Conservation (phyloP, 2,888 invertebrate species). For the Lepeophtheirus nordmannii region DNA sequence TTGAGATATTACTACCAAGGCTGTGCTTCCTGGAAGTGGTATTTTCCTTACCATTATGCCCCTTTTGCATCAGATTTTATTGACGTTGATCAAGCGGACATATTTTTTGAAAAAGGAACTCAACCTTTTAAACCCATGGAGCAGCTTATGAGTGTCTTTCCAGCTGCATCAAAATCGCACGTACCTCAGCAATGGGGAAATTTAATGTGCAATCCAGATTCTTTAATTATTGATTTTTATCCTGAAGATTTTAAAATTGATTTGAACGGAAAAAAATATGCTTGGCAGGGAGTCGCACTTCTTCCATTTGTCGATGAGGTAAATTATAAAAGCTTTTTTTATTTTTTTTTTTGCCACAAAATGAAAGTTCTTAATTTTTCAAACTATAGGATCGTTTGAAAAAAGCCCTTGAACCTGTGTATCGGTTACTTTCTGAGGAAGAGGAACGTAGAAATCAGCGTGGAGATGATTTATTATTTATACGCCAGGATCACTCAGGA, state of each 20-base stretch:
- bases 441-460: constrained; percentile 72
- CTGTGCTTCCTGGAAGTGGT: constrained; percentile 99
- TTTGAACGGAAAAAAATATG: constrained; percentile 96
- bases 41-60: constrained; percentile 98
- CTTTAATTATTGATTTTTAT: constrained; percentile 95
- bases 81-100: constrained; percentile 61
- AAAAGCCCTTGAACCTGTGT: constrained; percentile 63
- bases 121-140: constrained; percentile 92
- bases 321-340: constrained; percentile 30
- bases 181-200: constrained; percentile 82
- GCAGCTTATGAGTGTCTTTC: constrained; percentile 98
- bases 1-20: constrained; percentile 76
- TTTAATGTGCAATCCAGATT: constrained; percentile 81
- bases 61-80: constrained; percentile 98
- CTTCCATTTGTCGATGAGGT: constrained; percentile 93
- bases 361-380: not conserved
- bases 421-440: constrained; percentile 58
- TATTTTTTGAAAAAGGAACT: constrained; percentile 72
- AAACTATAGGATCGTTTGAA: constrained; percentile 51
- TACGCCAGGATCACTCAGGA: constrained; percentile 52
- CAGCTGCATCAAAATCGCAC: constrained; percentile 85
- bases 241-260: constrained; percentile 88
- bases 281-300: constrained; percentile 97
- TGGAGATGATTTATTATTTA: constrained; percentile 79
- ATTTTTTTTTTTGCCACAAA: not conserved